These are phyloP conservation scores for Apotomis turbidana DNA, from an alignment of 2,888 invertebrate genomes.

Conservation along the genomic window DNA sequence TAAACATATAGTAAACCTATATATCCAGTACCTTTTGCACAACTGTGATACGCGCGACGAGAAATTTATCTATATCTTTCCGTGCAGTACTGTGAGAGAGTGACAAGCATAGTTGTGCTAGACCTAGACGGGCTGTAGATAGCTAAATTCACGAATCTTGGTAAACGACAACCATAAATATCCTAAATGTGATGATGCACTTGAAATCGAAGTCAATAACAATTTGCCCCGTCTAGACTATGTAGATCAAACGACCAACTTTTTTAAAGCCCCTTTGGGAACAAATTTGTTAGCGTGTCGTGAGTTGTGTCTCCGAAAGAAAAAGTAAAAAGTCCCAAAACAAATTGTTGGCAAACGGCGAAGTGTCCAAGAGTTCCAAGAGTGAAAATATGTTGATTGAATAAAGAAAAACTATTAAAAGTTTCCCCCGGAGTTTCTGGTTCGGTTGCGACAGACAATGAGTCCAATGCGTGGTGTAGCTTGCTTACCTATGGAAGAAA, in stretches of 20 bases:
- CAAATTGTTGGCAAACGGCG: conserved; percentile 80
- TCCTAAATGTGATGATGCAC: neutral
- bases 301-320: conserved; percentile 64
- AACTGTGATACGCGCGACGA: no score
- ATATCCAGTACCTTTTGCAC: no score
- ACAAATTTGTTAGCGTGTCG: conserved; percentile 71
- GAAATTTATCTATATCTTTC: no score
- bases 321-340: conserved; percentile 78
- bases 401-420: conserved; percentile 83
- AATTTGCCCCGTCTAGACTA: conserved; percentile 68
- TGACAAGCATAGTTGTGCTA: no score
- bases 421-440: conserved; percentile 71
- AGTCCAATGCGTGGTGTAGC: conserved; percentile 61
- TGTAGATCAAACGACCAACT: conserved; percentile 59
- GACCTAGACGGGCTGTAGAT: no score
- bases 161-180: neutral
- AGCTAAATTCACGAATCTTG: no score
- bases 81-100: no score
- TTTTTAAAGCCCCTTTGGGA: conserved; percentile 70
- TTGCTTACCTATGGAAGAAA: conserved; percentile 16
- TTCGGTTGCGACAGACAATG: conserved; percentile 68
- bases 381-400: conserved; percentile 83
- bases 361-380: conserved; percentile 79
- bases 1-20: no score
- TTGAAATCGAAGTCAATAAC: conserved; percentile 48